Conservation (phyloP, 2,113 vertebrate genomes). For the Piliocolobus tephrosceles region DNA sequence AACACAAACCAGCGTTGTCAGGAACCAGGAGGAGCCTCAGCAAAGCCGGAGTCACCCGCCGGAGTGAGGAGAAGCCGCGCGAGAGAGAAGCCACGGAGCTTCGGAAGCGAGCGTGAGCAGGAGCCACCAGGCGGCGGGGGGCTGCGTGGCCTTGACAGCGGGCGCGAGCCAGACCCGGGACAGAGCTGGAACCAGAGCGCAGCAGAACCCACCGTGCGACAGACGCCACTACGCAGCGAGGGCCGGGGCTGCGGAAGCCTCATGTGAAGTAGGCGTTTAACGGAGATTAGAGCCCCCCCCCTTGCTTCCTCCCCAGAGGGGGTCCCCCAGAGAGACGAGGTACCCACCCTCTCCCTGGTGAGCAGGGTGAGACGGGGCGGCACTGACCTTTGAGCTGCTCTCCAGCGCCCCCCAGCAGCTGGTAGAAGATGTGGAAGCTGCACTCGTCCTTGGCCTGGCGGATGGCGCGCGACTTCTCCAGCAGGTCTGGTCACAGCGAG, state of each 20-base stretch:
- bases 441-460: slow-evolving; percentile 94
- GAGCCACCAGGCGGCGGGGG: background rate
- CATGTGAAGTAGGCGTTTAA: too few relatives aligned
- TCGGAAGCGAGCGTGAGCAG: background rate
- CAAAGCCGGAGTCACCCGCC: background rate
- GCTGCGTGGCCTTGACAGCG: background rate
- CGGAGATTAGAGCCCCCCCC: rapidly evolving
- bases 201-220: background rate
- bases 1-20: background rate
- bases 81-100: background rate
- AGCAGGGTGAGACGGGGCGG: background rate
- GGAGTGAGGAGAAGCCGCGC: background rate
- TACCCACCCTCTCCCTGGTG: rapidly evolving
- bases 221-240: background rate
- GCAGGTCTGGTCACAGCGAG: slow-evolving; percentile 84
- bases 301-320: too few relatives aligned
- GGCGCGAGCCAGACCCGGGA: background rate
- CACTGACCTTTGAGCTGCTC: slow-evolving; percentile 86
- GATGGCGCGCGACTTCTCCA: slow-evolving; percentile 94
- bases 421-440: slow-evolving; percentile 94
- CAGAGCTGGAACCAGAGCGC: background rate
- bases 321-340: rapidly evolving
- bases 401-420: slow-evolving; percentile 89
- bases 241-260: background rate
- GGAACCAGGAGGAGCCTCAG: background rate